These are phyloP conservation scores for Pipistrellus pipistrellus DNA, from an alignment of 2,797 vertebrate genomes.

Conservation along the genomic window DNA sequence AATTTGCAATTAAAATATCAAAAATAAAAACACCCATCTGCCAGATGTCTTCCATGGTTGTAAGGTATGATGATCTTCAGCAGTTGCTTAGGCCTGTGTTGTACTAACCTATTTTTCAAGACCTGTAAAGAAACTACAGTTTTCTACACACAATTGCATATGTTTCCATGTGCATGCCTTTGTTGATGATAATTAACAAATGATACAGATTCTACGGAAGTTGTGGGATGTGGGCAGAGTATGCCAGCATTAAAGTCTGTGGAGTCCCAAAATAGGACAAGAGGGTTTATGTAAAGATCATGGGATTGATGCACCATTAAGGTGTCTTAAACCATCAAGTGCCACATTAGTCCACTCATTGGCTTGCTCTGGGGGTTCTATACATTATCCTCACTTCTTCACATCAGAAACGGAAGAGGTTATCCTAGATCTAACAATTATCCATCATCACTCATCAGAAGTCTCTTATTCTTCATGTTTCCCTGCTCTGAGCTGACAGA, in stretches of 20 bases:
- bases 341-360: background rate
- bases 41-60: background rate
- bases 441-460: background rate
- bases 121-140: background rate
- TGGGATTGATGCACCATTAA: no score
- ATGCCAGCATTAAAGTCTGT: background rate
- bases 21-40: background rate
- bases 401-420: background rate
- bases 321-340: background rate
- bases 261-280: background rate
- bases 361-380: background rate
- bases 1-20: conserved; percentile 40
- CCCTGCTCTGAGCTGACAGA: conserved; percentile 2
- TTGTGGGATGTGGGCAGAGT: background rate
- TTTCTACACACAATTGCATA: background rate
- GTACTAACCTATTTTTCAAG: background rate
- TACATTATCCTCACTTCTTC: background rate
- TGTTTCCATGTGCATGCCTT: background rate
- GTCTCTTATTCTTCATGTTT: conserved; percentile 12
- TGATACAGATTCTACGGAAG: background rate
- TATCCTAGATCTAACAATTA: background rate
- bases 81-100: background rate
- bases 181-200: background rate
- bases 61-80: background rate
- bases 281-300: background rate